Evolutionary conservation across 2,113 vertebrate genomes (phyloP).

Genomic region (Paedocypris sp.): DNA sequence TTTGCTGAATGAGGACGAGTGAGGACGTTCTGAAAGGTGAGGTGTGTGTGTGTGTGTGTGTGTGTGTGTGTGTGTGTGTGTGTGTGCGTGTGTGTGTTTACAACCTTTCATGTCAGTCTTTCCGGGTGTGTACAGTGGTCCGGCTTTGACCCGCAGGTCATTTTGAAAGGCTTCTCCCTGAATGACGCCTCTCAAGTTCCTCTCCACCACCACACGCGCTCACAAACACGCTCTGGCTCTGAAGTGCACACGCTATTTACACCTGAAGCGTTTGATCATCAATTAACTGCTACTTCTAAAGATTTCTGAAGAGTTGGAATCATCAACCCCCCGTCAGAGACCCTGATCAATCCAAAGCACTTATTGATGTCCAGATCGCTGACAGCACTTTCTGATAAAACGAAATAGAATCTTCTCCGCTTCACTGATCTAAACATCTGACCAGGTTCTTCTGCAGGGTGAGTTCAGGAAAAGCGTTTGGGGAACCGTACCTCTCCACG

Average conservation of each 20-base stretch:
- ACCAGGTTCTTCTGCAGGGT: not conserved
- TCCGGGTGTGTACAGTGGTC: conserved; percentile 33
- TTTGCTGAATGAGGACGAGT: conserved; percentile 7
- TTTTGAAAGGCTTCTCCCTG: conserved; percentile 56
- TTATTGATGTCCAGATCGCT: conserved; percentile 39
- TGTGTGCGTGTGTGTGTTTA: conserved; percentile 21
- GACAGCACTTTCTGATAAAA: conserved; percentile 29
- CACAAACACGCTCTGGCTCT: conserved; percentile 16
- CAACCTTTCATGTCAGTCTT: conserved; percentile 49
- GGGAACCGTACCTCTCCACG: not conserved
- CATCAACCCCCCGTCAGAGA: conserved; percentile 3
- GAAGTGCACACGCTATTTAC: conserved; percentile 44
- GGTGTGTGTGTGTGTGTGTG: conserved; percentile 10
- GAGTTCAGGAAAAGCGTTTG: not conserved
- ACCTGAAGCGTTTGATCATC: conserved; percentile 62
- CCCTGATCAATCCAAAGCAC: conserved; percentile 34
- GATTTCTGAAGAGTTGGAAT: conserved; percentile 25
- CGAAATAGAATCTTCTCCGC: conserved; percentile 23
- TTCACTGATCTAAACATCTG: conserved; percentile 21
- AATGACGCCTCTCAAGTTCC: conserved; percentile 50
- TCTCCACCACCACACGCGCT: conserved; percentile 31
- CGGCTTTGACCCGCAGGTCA: conserved; percentile 50
- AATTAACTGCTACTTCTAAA: conserved; percentile 49
- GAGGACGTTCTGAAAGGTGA: not conserved
- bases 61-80: conserved; percentile 48